phyloP scores from a whole-genome alignment of 2,888 invertebrate genomes.

The Tiphia femorata region DNA sequence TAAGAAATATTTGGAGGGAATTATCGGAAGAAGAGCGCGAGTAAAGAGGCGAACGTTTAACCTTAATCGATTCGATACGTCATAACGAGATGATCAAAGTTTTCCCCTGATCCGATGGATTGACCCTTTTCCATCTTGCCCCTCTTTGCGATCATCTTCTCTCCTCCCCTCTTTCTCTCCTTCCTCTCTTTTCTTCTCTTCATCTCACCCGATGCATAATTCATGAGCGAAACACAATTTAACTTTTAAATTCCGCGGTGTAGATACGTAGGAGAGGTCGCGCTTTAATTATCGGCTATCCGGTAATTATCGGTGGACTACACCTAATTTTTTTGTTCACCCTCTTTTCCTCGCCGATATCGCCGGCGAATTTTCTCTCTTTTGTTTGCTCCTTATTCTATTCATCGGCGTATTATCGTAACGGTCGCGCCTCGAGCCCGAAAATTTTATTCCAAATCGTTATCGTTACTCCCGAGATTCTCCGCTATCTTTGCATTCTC shows the following conservation, averaged over 20 bases:
- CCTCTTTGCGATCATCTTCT: not conserved
- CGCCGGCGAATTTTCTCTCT: not conserved
- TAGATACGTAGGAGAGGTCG: slow-evolving; percentile 21
- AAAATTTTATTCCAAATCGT: too few species aligned
- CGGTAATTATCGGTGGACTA: slow-evolving; percentile 49
- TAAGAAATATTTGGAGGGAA: too few species aligned
- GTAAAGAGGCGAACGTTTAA: not conserved
- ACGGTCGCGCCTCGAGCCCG: too few species aligned
- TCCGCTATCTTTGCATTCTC: too few species aligned
- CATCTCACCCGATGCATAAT: slow-evolving; percentile 44
- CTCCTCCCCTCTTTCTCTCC: not conserved
- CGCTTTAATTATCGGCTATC: slow-evolving; percentile 52
- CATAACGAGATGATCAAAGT: not conserved
- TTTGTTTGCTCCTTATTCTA: not conserved
- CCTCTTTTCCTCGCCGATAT: slow-evolving; percentile 27
- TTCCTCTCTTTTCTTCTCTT: not conserved
- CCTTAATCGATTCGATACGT: too few species aligned
- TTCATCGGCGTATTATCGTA: not conserved
- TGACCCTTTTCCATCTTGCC: not conserved
- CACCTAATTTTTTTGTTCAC: too few species aligned
- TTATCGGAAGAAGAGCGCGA: not conserved
- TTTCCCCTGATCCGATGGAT: not conserved
- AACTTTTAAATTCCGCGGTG: slow-evolving; percentile 52
- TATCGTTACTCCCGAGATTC: too few species aligned
- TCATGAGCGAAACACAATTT: slow-evolving; percentile 54